Base-by-base conservation (phyloP, 2,113 vertebrate genomes). In the Sebastes schlegelii region DNA sequence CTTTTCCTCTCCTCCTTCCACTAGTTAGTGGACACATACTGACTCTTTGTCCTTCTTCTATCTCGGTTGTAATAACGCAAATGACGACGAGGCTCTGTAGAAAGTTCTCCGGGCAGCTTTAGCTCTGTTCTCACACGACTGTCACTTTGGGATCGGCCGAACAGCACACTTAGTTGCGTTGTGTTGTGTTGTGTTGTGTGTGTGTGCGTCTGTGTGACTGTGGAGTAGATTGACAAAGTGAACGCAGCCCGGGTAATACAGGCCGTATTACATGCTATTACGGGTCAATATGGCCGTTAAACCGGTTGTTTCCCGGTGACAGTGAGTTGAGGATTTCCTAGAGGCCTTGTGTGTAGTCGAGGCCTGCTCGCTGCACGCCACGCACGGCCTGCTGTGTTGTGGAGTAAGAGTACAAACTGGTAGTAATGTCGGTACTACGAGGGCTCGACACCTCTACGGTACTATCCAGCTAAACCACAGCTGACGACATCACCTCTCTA, bases 351-450 rank as follows among this genome's bases (percentile, higher is more conserved):
- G 92, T 88, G 89, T 69, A 83, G 72, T 72, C 51, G 86, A 91
- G 94, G 94, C 95, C 95, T 94, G 92, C 83, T 91, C 80, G 88
- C 89, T 78, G 82, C 83, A 90, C 91, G 85, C 83, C 82, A 68
- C 90, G 90, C 82, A 68, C 90, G 90, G 89, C 92, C 91, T 90
- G 86, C 84, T 78, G 92, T 89, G 91, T 87, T 88, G 92, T 93
- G 91, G 91, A 92, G 94, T 94, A 91, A 79, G 91, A 92, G 94
- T 94, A 91, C 77, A 61, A 91, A 82, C 84, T 90, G 94, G 91
- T 94, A 90, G 94, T 95, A 95, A 92, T 92, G 89, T 86, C 89
- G 80, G 90, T 93, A 93, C 93, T 94, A 94, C 95, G 85, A 88
- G 90, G 83, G 88, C 89, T 92, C 89, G 91, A 91, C 93, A 92